Evolutionary conservation across 2,797 vertebrate genomes (phyloP), one percentile per base, ranked within the genome.

Genomic region (Pelodytes ibericus): DNA sequence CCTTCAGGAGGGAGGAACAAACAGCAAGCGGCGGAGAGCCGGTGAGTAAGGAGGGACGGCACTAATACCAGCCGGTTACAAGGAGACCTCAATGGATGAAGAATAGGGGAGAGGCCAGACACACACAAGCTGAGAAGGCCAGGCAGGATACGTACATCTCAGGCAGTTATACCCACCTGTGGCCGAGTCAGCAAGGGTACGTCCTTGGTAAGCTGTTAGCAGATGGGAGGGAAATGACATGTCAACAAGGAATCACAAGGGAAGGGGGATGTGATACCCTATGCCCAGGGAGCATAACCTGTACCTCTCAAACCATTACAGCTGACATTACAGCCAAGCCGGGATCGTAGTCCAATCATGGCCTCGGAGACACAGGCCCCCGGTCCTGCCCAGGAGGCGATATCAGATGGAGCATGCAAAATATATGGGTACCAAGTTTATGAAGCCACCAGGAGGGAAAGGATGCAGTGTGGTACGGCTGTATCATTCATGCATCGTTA

Each of bases 151-250:
- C 80, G 85, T 83, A 77, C 80, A 74, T 3, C 83, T 86, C 86
- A 87, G 90, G 89, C 88, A 87, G 92, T 82, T 27, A 85, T 91
- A 97, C 95, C 94, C 93, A 96, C 95, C 95, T 96, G 94, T 91
- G 88, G 92, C 92, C 22, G 94, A 93, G 82, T 94, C 94, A 86
- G 94, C 94, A 87, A 96, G 89, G 88, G 92, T 95, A 87, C 95
- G 93, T 96, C 95, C 95, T 0, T 94, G 94, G 85, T 95, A 96
- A 87, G 95, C 95, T 96, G 94, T 95, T 94, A 95, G 93, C 86
- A 33, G 75, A 84, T 81, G 72, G 67, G 77, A 88, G 86, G 88
- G 81, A 61, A 80, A 85, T 76, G 83, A 79, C 51, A 79, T 15
- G 71, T 79, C 71, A 79, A 61, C 63, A 73, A 63, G 20, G 36